These are phyloP conservation scores for Hirudo medicinalis DNA, from an alignment of 1,140 invertebrate genomes.

Conservation along the genomic window DNA sequence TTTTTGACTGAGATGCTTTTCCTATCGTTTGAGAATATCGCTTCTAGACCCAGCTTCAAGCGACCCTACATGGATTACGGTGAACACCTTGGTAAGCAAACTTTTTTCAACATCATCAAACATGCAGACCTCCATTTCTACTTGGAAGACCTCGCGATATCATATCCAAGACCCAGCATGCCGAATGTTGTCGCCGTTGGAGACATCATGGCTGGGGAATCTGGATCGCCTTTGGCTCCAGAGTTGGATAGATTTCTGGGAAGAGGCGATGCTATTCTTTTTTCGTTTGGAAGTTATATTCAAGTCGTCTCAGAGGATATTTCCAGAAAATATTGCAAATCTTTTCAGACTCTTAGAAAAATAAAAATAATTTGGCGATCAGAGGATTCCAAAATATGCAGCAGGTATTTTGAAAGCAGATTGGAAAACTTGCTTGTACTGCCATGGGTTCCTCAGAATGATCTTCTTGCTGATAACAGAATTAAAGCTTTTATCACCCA, in stretches of 20 bases:
- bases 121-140: not conserved
- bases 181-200: not conserved
- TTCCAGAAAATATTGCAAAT: not conserved
- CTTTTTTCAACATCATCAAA: constrained; percentile 6
- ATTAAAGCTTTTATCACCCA: constrained; percentile 10
- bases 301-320: not conserved
- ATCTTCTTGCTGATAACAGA: constrained; percentile 11
- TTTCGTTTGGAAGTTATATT: constrained; percentile 12
- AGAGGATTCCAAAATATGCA: not conserved
- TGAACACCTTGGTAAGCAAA: not conserved
- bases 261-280: not conserved
- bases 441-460: constrained; percentile 18
- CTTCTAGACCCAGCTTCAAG: not conserved
- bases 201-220: not conserved
- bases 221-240: not conserved
- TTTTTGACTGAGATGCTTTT: not conserved
- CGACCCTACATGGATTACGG: not conserved
- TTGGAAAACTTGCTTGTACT: not conserved
- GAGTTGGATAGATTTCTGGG: constrained; percentile 3
- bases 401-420: not conserved
- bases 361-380: not conserved
- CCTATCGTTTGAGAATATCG: not conserved
- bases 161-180: constrained; percentile 7
- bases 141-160: constrained; percentile 6
- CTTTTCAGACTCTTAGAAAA: not conserved